Evolutionary conservation across 2,113 vertebrate genomes (phyloP).

Genomic region (Psephotus haematonotus): DNA sequence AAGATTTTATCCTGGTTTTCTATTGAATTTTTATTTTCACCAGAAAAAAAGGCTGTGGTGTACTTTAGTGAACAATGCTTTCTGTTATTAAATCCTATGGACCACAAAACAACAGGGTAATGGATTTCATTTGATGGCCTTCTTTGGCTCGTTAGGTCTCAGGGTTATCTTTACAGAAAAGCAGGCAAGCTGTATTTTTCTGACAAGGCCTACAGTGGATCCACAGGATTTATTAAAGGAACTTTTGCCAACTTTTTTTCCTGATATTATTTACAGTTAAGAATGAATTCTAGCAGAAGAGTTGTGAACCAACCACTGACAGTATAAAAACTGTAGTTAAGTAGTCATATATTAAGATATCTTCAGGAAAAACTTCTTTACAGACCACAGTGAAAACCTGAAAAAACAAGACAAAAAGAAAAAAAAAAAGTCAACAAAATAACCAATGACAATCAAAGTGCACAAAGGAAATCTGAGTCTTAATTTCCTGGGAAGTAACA

Average conservation of each 20-base stretch:
- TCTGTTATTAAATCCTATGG: conserved; percentile 57
- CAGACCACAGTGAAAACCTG: neutral
- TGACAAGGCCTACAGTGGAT: conserved; percentile 33
- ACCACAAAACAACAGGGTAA: conserved; percentile 62
- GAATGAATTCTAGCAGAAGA: conserved; percentile 5
- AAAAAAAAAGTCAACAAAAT: neutral
- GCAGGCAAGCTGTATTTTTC: conserved; percentile 51
- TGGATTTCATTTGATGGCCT: conserved; percentile 39
- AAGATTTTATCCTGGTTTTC: neutral
- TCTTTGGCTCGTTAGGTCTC: conserved; percentile 62
- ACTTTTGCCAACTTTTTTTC: neutral
- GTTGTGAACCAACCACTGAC: neutral
- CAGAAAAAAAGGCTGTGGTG: conserved; percentile 12
- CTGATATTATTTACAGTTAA: neutral
- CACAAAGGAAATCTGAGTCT: neutral
- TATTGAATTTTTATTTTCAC: conserved; percentile 46
- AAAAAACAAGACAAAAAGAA: neutral
- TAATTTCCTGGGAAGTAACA: neutral
- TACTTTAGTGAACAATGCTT: conserved; percentile 40
- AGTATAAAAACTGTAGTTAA: neutral
- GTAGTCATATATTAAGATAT: neutral
- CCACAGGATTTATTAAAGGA: conserved; percentile 21
- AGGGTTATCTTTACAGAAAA: conserved; percentile 53
- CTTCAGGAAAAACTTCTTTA: neutral
- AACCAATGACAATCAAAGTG: neutral